Evolutionary conservation across 2,888 invertebrate genomes (phyloP).

Genomic region (Lumbricus terrestris): DNA sequence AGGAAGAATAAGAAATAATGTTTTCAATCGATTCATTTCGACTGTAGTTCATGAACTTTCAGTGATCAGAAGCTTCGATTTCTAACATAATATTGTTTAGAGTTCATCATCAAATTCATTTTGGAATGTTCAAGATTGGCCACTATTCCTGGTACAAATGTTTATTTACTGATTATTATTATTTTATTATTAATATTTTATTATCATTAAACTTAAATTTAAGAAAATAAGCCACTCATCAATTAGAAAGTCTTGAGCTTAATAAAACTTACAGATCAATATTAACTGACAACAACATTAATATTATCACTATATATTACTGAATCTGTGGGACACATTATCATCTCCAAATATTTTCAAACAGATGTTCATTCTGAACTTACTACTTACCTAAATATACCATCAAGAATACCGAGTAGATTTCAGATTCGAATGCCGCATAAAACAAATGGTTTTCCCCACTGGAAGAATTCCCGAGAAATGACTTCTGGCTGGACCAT

Average conservation of each 20-base stretch:
- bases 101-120: not conserved
- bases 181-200: not conserved
- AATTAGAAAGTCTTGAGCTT: not conserved
- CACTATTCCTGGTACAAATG: not conserved
- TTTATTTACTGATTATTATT: not conserved
- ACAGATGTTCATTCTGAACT: not conserved
- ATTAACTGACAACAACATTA: not conserved
- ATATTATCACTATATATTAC: too few relatives aligned
- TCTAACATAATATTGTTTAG: too few relatives aligned
- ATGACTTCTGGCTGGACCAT: constrained; percentile 57
- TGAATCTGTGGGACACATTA: too few relatives aligned
- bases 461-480: not conserved
- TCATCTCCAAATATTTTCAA: too few relatives aligned
- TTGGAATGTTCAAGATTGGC: not conserved
- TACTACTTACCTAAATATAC: constrained; percentile 36
- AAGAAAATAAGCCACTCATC: not conserved
- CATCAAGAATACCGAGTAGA: constrained; percentile 53
- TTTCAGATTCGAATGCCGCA: constrained; percentile 56
- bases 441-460: constrained; percentile 45
- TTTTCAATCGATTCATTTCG: not conserved
- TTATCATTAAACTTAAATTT: not conserved
- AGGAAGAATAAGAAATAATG: not conserved
- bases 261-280: not conserved
- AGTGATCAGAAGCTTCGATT: too few relatives aligned
- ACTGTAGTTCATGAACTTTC: not conserved